phyloP scores from a whole-genome alignment of 2,113 vertebrate species.

The Struthidea cinerea region DNA sequence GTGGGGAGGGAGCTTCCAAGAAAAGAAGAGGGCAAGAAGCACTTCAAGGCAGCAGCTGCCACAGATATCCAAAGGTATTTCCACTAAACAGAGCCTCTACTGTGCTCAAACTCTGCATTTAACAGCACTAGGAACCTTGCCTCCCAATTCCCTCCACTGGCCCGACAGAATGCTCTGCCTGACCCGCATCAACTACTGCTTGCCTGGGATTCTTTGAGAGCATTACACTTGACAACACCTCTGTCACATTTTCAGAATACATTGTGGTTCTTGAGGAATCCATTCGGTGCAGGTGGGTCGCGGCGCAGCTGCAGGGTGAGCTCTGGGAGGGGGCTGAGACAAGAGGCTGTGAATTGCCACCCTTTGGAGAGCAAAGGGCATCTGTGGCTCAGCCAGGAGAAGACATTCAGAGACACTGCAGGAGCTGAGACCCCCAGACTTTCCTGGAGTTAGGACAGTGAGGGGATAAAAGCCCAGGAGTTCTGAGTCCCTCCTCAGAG shows the following conservation, averaged over 20 bases:
- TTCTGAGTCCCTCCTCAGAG: too few species aligned
- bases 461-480: not conserved
- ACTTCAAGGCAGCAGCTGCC: not conserved
- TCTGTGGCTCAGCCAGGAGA: not conserved
- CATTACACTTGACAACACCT: not conserved
- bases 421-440: not conserved
- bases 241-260: not conserved
- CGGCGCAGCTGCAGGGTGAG: not conserved
- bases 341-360: not conserved
- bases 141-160: not conserved
- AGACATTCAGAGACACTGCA: not conserved
- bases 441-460: not conserved
- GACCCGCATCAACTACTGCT: not conserved
- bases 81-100: not conserved
- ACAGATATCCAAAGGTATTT: not conserved
- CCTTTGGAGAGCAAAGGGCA: not conserved
- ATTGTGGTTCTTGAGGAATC: not conserved
- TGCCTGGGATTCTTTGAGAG: not conserved
- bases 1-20: not conserved
- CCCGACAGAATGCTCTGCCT: not conserved
- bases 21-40: not conserved
- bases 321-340: not conserved
- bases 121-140: not conserved
- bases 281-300: rapidly evolving
- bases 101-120: not conserved